Percentiles rank a stretch among this genome's conserved stretches.
Conservation (phyloP, 2,113 vertebrate genomes). For the Caranx melampygus region DNA sequence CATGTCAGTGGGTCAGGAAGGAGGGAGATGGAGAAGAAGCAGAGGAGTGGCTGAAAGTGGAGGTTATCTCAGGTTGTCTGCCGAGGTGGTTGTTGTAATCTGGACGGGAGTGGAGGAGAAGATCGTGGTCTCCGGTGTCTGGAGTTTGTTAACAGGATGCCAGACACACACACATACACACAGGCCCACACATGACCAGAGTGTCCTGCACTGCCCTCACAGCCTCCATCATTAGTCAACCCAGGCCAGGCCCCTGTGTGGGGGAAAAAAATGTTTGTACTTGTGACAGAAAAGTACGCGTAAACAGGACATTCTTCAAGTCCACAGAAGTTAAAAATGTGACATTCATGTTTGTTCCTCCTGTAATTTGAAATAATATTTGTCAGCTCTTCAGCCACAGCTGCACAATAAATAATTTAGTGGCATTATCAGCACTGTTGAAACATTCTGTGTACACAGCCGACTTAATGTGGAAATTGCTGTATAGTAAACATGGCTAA, state of each 20-base stretch:
- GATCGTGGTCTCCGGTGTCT: slow-evolving; percentile 22
- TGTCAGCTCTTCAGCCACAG: slow-evolving; percentile 32
- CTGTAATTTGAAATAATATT: slow-evolving; percentile 13
- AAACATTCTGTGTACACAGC: slow-evolving; percentile 13
- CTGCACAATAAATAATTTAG: slow-evolving; percentile 48
- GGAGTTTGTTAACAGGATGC: slow-evolving; percentile 36
- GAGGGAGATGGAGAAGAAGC: slow-evolving; percentile 5
- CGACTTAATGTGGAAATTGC: slow-evolving; percentile 24
- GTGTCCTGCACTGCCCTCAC: slow-evolving; percentile 25
- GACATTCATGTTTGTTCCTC: background rate
- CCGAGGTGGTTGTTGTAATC: slow-evolving; percentile 45
- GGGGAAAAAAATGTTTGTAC: background rate
- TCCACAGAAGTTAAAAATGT: background rate
- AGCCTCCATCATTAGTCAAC: slow-evolving; percentile 16
- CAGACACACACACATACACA: slow-evolving; percentile 10
- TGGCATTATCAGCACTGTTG: slow-evolving; percentile 26
- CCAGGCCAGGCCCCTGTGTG: background rate
- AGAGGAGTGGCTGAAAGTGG: slow-evolving; percentile 44
- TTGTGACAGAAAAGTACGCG: background rate
- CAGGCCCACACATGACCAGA: slow-evolving; percentile 19
- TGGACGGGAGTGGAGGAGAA: slow-evolving; percentile 19
- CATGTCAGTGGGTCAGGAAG: slow-evolving; percentile 29
- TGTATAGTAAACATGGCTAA: background rate
- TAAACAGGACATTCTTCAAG: background rate
- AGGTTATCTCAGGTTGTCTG: slow-evolving; percentile 63